Evolutionary conservation across 2,888 invertebrate species (phyloP).

Genomic region (Sarcophaga variegata): DNA sequence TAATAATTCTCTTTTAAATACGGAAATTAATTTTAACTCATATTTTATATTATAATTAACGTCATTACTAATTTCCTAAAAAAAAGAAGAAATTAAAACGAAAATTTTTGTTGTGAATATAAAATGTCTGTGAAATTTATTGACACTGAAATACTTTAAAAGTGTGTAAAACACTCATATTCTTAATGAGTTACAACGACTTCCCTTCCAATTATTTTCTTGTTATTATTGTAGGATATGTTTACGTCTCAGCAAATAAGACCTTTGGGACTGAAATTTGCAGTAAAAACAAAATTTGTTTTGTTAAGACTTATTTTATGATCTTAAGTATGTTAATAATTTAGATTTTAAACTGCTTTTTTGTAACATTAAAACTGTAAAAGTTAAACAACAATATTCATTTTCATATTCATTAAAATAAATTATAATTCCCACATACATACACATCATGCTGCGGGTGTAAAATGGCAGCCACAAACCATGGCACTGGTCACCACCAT

Average conservation of each 20-base stretch:
- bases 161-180: not conserved
- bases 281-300: not conserved
- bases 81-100: too few species aligned
- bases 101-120: too few species aligned
- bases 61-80: too few species aligned
- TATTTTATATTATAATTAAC: too few species aligned
- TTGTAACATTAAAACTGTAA: constrained; percentile 27
- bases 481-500: too few species aligned
- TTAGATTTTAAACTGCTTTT: constrained; percentile 28
- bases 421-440: constrained; percentile 17
- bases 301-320: not conserved
- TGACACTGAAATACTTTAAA: too few species aligned
- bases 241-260: constrained; percentile 6
- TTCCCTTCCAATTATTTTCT: not conserved
- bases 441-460: too few species aligned
- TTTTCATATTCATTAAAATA: constrained; percentile 59
- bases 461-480: too few species aligned
- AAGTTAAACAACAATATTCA: constrained; percentile 51
- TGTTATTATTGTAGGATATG: not conserved
- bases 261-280: not conserved
- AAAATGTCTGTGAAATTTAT: too few species aligned
- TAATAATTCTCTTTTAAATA: too few species aligned
- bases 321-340: constrained; percentile 41
- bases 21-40: too few species aligned
- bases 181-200: not conserved